These are phyloP conservation scores for Tenthredo amoena DNA, from an alignment of 2,888 invertebrate species.

Conservation along the genomic window DNA sequence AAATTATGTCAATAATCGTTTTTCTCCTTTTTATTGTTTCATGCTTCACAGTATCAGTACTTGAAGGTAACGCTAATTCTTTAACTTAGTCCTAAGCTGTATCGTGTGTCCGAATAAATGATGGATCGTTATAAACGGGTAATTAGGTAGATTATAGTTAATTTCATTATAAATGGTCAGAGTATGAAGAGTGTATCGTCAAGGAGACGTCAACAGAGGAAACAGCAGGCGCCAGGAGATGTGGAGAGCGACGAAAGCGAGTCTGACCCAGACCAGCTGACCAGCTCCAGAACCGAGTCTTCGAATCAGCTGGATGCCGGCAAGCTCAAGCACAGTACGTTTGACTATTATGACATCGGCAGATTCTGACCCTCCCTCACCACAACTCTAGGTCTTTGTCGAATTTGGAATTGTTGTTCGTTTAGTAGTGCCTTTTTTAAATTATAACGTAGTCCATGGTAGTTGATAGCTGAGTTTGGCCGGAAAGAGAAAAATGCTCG, in stretches of 20 bases:
- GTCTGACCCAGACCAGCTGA: constrained; percentile 87
- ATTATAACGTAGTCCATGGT: constrained; percentile 13
- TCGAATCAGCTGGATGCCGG: constrained; percentile 86
- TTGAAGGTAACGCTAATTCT: constrained; percentile 39
- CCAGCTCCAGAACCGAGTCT: constrained; percentile 87
- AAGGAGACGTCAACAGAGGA: constrained; percentile 81
- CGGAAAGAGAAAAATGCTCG: background rate
- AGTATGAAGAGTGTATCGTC: constrained; percentile 79
- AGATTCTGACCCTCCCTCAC: constrained; percentile 52
- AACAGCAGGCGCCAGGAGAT: constrained; percentile 80
- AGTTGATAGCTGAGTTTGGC: constrained; percentile 34
- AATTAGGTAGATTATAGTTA: constrained; percentile 42
- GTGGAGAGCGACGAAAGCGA: constrained; percentile 88
- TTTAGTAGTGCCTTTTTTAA: constrained; percentile 34
- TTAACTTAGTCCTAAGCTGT: background rate
- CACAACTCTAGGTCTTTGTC: constrained; percentile 52
- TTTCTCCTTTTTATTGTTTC: constrained; percentile 22
- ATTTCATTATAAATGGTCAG: constrained; percentile 61
- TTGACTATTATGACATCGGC: constrained; percentile 53
- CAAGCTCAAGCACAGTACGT: constrained; percentile 86
- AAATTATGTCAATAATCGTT: background rate
- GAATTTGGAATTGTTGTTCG: constrained; percentile 45
- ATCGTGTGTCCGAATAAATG: background rate
- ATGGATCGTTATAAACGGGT: background rate
- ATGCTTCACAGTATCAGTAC: constrained; percentile 48